A percentile compares a stretch with the other conserved stretches of the same genome.
Conservation (phyloP, 2,888 invertebrate genomes). For the Ramazzottius varieornatus region DNA sequence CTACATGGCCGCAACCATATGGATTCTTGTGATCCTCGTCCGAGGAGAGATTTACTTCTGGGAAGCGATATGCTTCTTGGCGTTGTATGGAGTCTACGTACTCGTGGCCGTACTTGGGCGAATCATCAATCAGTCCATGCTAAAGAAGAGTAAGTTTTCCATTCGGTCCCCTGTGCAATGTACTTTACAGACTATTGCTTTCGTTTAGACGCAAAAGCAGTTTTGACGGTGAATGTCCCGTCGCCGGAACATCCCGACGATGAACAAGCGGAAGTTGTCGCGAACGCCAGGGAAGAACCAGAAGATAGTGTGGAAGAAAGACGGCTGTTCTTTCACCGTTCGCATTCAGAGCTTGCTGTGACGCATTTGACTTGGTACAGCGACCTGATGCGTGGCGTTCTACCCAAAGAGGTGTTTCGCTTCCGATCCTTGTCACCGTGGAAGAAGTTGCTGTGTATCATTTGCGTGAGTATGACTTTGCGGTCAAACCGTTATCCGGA, state of each 20-base stretch:
- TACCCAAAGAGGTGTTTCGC: background rate
- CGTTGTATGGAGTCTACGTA: conserved; percentile 27
- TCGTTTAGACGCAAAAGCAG: too few relatives aligned
- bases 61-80: conserved; percentile 28
- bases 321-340: too few relatives aligned
- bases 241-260: too few relatives aligned
- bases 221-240: too few relatives aligned
- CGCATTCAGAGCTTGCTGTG: too few relatives aligned
- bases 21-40: conserved; percentile 27
- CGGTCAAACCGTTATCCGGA: too few relatives aligned
- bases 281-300: too few relatives aligned
- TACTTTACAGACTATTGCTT: too few relatives aligned
- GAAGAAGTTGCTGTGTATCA: conserved; percentile 2
- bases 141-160: too few relatives aligned
- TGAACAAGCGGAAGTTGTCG: too few relatives aligned
- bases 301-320: too few relatives aligned
- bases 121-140: background rate
- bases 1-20: conserved; percentile 27
- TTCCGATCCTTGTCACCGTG: background rate
- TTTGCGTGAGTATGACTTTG: conserved; percentile 11
- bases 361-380: background rate
- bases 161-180: too few relatives aligned
- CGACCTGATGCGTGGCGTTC: background rate
- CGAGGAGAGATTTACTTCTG: conserved; percentile 26
- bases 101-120: conserved; percentile 25